These are phyloP conservation scores for Acholoe squamosa DNA, from an alignment of 2,888 invertebrate genomes.

Conservation along the genomic window DNA sequence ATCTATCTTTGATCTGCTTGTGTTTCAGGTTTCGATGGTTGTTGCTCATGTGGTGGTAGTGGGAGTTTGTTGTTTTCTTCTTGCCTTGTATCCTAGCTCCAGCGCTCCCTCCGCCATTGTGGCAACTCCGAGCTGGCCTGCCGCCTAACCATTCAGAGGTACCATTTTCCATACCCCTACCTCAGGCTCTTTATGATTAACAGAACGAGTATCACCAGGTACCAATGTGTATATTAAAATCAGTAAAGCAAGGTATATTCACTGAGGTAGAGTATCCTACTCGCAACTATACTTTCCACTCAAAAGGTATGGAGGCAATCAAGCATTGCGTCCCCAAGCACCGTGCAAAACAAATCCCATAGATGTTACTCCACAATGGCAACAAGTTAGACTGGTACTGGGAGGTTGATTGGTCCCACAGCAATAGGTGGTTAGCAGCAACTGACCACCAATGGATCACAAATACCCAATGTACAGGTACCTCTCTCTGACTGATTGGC, in stretches of 20 bases:
- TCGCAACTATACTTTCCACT: too few species aligned
- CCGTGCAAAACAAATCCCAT: constrained; percentile 8
- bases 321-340: not conserved
- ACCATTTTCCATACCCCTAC: not conserved
- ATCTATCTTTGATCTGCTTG: not conserved
- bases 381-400: not conserved
- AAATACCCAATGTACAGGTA: not conserved
- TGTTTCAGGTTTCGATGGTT: not conserved
- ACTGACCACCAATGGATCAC: not conserved
- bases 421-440: not conserved
- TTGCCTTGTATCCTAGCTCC: too few species aligned
- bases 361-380: not conserved
- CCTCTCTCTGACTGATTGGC: not conserved
- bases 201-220: too few species aligned
- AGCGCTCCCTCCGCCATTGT: too few species aligned
- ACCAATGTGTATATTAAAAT: too few species aligned
- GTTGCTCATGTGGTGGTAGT: not conserved
- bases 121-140: not conserved
- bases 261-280: too few species aligned
- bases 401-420: not conserved
- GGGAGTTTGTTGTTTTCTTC: too few species aligned
- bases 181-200: not conserved
- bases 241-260: too few species aligned
- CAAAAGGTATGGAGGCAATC: too few species aligned
- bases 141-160: not conserved